phyloP scores from a whole-genome alignment of 1,140 invertebrate genomes.

The honey bee (Apis mellifera) region Amel_HAv3.1 CM009935.2:9342501-9343000 shows the following conservation, averaged over 20 bases:
- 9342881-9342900: background rate
- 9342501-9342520: slow-evolving; percentile 20
- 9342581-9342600: slow-evolving; percentile 59
- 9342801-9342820: too few species aligned
- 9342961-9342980: too few species aligned
- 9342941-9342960: too few species aligned
- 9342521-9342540: slow-evolving; percentile 28
- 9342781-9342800: background rate
- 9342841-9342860: background rate
- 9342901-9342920: background rate
- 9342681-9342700: slow-evolving; percentile 73
- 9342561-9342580: slow-evolving; percentile 32
- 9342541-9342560: slow-evolving; percentile 40
- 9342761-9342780: background rate
- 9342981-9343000: background rate
- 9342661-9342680: slow-evolving; percentile 73
- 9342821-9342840: slow-evolving; percentile 2
- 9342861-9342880: background rate
- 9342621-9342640: slow-evolving; percentile 52
- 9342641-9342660: slow-evolving; percentile 71
- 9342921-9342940: background rate
- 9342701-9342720: slow-evolving; percentile 53
- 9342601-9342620: slow-evolving; percentile 60
- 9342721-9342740: background rate
- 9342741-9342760: background rate